Conservation (phyloP, 2,113 vertebrate species). For the Tiliqua scincoides region DNA sequence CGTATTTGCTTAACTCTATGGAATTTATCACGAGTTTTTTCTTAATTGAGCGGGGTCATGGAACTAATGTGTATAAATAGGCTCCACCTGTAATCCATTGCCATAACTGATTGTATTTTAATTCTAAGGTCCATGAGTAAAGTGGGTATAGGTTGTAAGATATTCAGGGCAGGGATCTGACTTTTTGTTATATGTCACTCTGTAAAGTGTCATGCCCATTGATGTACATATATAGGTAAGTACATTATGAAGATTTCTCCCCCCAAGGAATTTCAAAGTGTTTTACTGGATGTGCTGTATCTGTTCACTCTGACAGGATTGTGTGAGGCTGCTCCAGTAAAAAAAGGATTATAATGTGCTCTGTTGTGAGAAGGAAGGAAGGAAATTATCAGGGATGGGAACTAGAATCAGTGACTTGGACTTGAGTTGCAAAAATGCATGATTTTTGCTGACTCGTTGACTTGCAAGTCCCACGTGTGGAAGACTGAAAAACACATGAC, state of each 20-base stretch:
- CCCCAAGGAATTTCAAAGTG: not conserved
- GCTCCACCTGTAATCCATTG: no score
- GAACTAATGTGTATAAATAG: no score
- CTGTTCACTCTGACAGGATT: not conserved
- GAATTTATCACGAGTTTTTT: no score
- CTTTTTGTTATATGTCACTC: not conserved
- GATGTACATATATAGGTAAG: not conserved
- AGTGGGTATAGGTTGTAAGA: not conserved
- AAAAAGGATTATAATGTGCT: not conserved
- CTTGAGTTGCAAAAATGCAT: no score
- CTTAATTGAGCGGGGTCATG: no score
- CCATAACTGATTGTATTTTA: no score
- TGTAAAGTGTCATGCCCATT: not conserved
- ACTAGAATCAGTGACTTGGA: no score
- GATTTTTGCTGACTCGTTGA: no score
- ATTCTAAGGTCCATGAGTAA: not conserved
- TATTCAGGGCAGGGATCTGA: not conserved
- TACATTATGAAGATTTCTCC: not conserved
- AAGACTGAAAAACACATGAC: no score
- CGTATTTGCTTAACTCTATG: no score
- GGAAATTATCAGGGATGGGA: no score
- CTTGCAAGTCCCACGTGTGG: no score
- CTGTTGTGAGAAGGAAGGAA: not conserved
- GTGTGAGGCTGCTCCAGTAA: not conserved
- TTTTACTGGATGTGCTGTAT: not conserved